Evolutionary conservation across 2,888 invertebrate genomes (phyloP), one percentile per base, ranked within the genome.

Genomic region (Tholera decimalis): DNA sequence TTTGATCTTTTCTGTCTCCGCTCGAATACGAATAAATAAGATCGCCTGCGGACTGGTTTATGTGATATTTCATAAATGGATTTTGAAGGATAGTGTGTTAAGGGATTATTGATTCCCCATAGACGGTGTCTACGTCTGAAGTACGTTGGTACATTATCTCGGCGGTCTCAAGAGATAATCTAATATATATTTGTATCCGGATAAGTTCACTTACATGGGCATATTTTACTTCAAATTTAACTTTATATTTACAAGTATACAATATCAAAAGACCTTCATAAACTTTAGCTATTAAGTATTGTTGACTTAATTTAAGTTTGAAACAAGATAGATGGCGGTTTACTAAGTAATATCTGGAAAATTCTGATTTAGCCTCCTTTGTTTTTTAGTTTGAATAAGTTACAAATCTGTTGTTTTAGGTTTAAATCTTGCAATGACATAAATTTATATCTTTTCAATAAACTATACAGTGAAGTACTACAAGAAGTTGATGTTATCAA

Each of bases 61-160:
- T 92, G 89, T 85, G 89, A 92, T 93, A 91, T 91, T 87, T 87
- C 89, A 92, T 94, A 94, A 94, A 92, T 92, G 90, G 93, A 93
- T 93, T 93, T 92, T 84, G 85, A 87, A 91, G 90, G 91, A 89
- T 87, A 85, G 85, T 89, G 89, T 85, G 86, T 89, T 89, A 89
- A 87, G 85, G 87, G 88, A 89, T 90, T 93, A 93, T 92, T 91
- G 92, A 91, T 89, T 91, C 88, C 83, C 83, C 72, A 77, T 82
- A 85, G 87, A 86, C 87, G 75, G 61, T 60, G 83, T 80, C 84
- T 82, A 77, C 62, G 83, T 79, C 85, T 83, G 78, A 83, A 84
- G 87, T 83, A 83, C 66, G 83, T 79, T 83, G 79, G 80, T 83
- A 86, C 87, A 87, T 88, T 86, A 88, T 79, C 82, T 81, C 74